Percentiles rank a stretch among this genome's conserved stretches.
Conservation (phyloP, 2,113 vertebrate species). For the Bolborhynchus lineola region DNA sequence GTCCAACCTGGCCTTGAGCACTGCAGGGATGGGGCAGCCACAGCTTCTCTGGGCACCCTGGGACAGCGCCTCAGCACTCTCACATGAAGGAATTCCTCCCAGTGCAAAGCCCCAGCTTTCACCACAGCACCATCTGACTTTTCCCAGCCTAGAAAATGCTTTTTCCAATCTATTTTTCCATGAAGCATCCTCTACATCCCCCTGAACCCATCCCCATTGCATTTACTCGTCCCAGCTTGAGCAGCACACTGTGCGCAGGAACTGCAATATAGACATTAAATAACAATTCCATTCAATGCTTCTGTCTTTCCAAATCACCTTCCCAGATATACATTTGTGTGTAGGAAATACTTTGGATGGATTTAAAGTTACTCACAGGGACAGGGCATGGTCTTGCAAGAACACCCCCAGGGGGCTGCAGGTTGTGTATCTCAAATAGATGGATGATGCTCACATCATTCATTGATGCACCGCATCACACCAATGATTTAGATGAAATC, state of each 20-base stretch:
- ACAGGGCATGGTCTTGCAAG: rapidly evolving
- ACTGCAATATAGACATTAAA: background rate
- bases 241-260: rapidly evolving
- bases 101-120: background rate
- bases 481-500: background rate
- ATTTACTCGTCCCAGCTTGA: background rate
- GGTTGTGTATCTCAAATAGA: background rate
- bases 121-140: background rate
- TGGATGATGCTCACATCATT: background rate
- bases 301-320: background rate
- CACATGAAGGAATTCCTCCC: background rate
- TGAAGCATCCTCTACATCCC: background rate
- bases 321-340: rapidly evolving
- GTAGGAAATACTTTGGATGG: background rate
- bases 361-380: background rate
- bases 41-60: too few relatives aligned
- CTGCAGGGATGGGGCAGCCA: too few relatives aligned
- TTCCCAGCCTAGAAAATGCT: background rate
- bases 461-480: background rate
- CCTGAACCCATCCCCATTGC: too few relatives aligned
- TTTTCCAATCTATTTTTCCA: background rate
- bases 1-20: too few relatives aligned
- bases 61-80: too few relatives aligned
- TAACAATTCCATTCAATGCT: rapidly evolving
- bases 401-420: background rate